phyloP scores from a whole-genome alignment of 2,888 invertebrate genomes.

The Drosophila neutralis region DNA sequence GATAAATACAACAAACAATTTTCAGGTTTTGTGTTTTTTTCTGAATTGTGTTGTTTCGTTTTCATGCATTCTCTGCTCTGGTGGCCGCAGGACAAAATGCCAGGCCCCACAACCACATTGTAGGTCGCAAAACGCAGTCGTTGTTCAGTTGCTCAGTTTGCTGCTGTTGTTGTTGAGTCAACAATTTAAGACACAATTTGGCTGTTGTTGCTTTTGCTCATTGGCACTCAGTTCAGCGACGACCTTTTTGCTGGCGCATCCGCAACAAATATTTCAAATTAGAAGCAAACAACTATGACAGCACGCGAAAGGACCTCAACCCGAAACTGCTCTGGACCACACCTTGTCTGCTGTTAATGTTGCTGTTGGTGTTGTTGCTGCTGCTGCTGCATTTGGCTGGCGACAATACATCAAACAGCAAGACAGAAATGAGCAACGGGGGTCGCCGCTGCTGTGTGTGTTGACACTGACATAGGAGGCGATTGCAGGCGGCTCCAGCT shows the following conservation, averaged over 20 bases:
- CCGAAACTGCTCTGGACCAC: slow-evolving; percentile 56
- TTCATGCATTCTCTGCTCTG: slow-evolving; percentile 60
- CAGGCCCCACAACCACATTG: slow-evolving; percentile 40
- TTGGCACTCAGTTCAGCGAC: slow-evolving; percentile 62
- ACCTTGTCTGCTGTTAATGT: slow-evolving; percentile 49
- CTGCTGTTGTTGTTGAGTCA: slow-evolving; percentile 57
- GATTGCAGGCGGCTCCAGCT: slow-evolving; percentile 56
- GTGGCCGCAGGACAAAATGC: slow-evolving; percentile 76
- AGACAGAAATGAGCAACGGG: slow-evolving; percentile 70
- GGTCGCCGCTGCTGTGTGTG: slow-evolving; percentile 59
- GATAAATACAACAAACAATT: slow-evolving; percentile 75
- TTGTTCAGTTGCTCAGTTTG: slow-evolving; percentile 19
- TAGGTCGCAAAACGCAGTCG: slow-evolving; percentile 44
- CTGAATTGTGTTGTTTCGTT: slow-evolving; percentile 16
- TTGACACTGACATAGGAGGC: slow-evolving; percentile 76
- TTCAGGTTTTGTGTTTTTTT: slow-evolving; percentile 59
- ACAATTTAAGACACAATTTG: slow-evolving; percentile 54
- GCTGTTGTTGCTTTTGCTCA: slow-evolving; percentile 51
- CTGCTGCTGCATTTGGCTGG: slow-evolving; percentile 37
- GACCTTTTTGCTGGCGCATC: slow-evolving; percentile 50
- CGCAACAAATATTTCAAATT: slow-evolving; percentile 68
- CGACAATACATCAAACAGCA: slow-evolving; percentile 81
- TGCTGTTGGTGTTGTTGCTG: slow-evolving; percentile 17
- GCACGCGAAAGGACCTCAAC: slow-evolving; percentile 57
- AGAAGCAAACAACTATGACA: slow-evolving; percentile 68